A percentile compares a stretch with the other conserved stretches of the same genome.
These are phyloP conservation scores for Danaus chrysippus DNA, from an alignment of 2,888 invertebrate genomes.

Conservation along the genomic window DNA sequence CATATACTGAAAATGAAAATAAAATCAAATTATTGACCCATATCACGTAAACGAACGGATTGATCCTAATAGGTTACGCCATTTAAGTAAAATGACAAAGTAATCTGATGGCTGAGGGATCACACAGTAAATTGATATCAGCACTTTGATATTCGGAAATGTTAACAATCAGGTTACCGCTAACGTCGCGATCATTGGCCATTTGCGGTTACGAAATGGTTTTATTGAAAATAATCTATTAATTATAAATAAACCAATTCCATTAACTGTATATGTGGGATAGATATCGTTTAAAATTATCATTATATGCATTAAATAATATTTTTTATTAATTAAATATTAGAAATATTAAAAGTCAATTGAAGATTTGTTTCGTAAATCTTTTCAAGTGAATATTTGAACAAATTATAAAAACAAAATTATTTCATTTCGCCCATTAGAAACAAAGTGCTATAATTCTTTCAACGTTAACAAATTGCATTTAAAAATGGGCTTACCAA, in stretches of 20 bases:
- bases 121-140: constrained; percentile 6
- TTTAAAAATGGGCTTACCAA: constrained; percentile 21
- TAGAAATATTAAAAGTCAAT: too few species aligned
- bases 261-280: background rate
- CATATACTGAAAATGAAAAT: too few species aligned
- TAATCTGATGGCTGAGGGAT: constrained; percentile 10
- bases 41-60: background rate
- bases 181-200: constrained; percentile 3
- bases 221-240: background rate
- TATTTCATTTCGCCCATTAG: constrained; percentile 6
- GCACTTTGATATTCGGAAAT: constrained; percentile 7
- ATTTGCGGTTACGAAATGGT: background rate
- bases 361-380: too few species aligned
- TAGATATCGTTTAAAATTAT: background rate
- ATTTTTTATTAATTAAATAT: too few species aligned
- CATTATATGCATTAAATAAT: too few species aligned
- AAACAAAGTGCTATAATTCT: constrained; percentile 15
- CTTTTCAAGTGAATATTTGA: too few species aligned
- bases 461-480: constrained; percentile 15
- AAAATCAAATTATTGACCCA: background rate
- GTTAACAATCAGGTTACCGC: background rate
- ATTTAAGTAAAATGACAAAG: constrained; percentile 5
- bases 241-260: background rate
- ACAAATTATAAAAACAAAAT: background rate
- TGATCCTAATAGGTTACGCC: constrained; percentile 3